Evolutionary conservation across 2,888 invertebrate species (phyloP).

Genomic region (Atrina japonica): DNA sequence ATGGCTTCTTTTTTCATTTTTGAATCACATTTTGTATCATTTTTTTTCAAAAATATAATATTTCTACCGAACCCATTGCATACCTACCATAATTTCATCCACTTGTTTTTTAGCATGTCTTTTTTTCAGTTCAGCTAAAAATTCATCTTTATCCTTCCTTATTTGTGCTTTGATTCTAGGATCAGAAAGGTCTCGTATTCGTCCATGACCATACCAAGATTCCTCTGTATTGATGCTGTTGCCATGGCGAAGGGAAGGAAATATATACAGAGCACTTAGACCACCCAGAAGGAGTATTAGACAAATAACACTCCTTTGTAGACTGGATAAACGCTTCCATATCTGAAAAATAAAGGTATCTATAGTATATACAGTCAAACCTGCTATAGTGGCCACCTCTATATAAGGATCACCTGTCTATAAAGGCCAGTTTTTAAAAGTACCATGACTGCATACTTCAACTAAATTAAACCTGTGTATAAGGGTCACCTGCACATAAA

Average conservation of each 20-base stretch:
- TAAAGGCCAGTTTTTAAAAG: no score
- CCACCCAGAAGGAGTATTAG: conserved; percentile 64
- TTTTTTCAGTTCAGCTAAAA: conserved; percentile 28
- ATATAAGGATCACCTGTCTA: no score
- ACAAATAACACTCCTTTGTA: conserved; percentile 73
- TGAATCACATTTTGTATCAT: no score
- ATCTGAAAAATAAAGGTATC: conserved; percentile 66
- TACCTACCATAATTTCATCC: conserved; percentile 51
- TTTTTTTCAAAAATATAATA: neutral
- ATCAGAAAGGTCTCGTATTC: conserved; percentile 36
- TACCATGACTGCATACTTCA: no score
- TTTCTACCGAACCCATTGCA: conserved; percentile 7
- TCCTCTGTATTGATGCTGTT: conserved; percentile 28
- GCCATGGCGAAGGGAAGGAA: conserved; percentile 60
- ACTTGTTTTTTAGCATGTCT: conserved; percentile 54
- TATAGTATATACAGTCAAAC: no score
- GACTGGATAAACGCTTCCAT: conserved; percentile 77
- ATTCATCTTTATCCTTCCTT: conserved; percentile 46
- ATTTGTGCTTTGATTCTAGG: conserved; percentile 37
- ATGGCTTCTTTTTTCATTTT: no score
- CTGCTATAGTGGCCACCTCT: no score
- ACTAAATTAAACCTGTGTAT: no score
- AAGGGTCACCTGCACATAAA: no score
- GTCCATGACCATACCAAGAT: conserved; percentile 29
- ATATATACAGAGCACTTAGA: conserved; percentile 67